Base-by-base conservation (phyloP, 2,113 vertebrate genomes). In the Takifugu bimaculatus region DNA sequence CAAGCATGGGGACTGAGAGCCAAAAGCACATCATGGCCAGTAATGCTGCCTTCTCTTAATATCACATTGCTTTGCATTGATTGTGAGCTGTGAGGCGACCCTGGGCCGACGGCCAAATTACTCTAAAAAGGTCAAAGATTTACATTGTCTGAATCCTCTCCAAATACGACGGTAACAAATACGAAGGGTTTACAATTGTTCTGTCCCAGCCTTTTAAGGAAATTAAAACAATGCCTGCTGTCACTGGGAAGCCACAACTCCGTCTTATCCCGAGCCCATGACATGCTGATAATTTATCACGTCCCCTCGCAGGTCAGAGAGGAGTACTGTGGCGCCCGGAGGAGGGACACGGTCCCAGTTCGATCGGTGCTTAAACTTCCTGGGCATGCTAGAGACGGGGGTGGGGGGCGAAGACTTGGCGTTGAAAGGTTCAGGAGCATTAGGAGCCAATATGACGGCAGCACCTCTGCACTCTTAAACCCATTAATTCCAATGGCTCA, bases 121-220 rank as follows among this genome's bases (percentile, higher is more conserved):
- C 82, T 83, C 54, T 75, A 71, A 80, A 85, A 87, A 88, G 83
- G 79, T 82, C 87, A 88, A 68, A 57, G 50, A 82, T 82, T 84
- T 76, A 77, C 69, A 78, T 79, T 79, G 65, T 79, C 70, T 63
- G 74, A 71, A 84, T 79, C 79, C 64, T 74, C 59, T 73, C 29
- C 60, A 69, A 66, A 80, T 74, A 60, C 76, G 79, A 78, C 72
- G 84, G 55, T 67, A 62, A 80, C 43, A 48, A 53, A 57, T 61
- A 69, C 63, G 86, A 79, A 80, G 68, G 51, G 65, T 75, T 81
- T 77, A 76, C 65, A 74, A 70, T 70, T 76, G 61, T 62, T 72
- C 51, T 70, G 57, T 20, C 29, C 68, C 53, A 4, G 42, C 50
- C 47, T 61, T 70, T 29, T 35, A 69, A 20, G 71, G 64, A 81